These are phyloP conservation scores for Gallinago nigripennis DNA, from an alignment of 2,797 vertebrate genomes.

Conservation along the genomic window DNA sequence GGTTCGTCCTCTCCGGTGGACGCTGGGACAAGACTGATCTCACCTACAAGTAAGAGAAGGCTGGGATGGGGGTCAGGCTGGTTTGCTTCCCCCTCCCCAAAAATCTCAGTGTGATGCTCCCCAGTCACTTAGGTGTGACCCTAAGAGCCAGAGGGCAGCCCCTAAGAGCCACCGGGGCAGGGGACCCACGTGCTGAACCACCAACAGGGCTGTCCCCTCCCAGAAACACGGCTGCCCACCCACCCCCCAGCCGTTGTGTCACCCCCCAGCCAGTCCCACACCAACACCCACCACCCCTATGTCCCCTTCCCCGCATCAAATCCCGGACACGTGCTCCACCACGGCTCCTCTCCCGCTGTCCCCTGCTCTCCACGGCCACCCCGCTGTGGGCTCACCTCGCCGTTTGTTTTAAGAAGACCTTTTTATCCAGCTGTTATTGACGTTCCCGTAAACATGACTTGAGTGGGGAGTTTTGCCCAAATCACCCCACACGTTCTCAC, in stretches of 20 bases:
- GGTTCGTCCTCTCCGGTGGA: conserved; percentile 86
- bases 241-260: background rate
- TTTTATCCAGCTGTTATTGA: conserved; percentile 38
- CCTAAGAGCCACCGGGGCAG: background rate
- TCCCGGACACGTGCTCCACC: background rate
- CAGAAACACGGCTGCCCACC: background rate
- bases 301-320: background rate
- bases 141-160: background rate
- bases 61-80: fast-evolving
- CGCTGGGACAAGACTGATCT: conserved; percentile 87
- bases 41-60: conserved; percentile 87
- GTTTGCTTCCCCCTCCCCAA: background rate
- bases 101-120: background rate
- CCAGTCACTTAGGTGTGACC: background rate
- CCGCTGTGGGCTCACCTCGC: background rate
- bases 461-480: background rate
- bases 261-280: background rate
- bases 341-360: background rate
- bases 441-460: background rate
- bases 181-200: background rate
- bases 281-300: fast-evolving
- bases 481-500: background rate
- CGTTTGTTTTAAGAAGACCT: conserved; percentile 23
- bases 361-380: background rate
- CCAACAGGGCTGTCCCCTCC: too few relatives aligned